Base-by-base conservation (phyloP, 2,797 vertebrate species). In the Mormyrus hasselquistii region DNA sequence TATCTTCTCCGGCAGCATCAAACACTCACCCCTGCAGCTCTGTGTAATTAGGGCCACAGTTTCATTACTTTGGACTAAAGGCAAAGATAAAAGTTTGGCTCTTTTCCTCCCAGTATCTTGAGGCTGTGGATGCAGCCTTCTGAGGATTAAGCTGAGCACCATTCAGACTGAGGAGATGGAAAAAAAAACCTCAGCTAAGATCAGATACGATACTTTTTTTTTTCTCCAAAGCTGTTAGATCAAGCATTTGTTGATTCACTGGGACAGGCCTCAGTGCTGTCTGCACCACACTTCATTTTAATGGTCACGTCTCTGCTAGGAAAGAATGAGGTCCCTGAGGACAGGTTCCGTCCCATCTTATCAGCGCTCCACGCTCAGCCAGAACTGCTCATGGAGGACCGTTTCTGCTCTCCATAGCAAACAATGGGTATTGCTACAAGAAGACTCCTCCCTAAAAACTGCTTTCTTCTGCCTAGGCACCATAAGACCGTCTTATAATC, bases 21-120 rank as follows among this genome's bases (percentile, higher is more conserved):
- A 93, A 93, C 92, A 91, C 92, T 86, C 84, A 91, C 94, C 95
- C 95, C 91, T 91, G 94, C 91, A 87, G 95, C 87, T 88, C 3
- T 90, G 91, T 92, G 95, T 94, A 96, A 96, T 96, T 95, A 96
- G 95, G 94, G 93, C 95, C 93, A 95, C 93, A 92, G 47, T 82
- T 90, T 92, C 91, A 91, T 95, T 73, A 69, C 59, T 49, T 62
- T 95, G 95, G 93, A 91, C 92, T 92, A 29, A 65, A 91, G 59
- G 73, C 92, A 89, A 90, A 94, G 94, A 94, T 95, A 94, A 95
- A 96, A 93, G 93, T 89, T 62, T 10, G 50, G 19, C 5, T 29
- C 90, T 85, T 90, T 85, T 82, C 25, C 29, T 53, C 57, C 59
- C 19, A 25, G 22, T 50, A 29, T 86, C 44, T 53, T 41, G 25